These are phyloP conservation scores for Microplitis deprimator DNA, from an alignment of 2,888 invertebrate genomes.

Conservation along the genomic window DNA sequence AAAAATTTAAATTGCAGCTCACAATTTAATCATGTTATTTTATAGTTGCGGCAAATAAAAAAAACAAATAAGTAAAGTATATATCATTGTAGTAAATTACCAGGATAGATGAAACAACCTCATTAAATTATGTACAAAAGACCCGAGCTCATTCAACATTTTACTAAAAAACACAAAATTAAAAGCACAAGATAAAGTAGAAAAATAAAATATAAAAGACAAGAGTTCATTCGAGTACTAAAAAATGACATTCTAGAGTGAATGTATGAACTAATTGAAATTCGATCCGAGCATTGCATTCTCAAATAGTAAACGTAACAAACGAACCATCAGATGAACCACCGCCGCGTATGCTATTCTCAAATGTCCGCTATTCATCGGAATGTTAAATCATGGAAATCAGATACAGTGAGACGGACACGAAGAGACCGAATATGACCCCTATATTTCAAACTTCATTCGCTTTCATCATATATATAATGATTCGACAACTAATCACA, in stretches of 20 bases:
- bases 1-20: not conserved
- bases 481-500: not conserved
- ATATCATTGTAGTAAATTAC: not conserved
- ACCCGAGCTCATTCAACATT: not conserved
- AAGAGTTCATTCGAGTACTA: not conserved
- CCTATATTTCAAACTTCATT: constrained; percentile 15
- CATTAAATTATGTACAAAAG: not conserved
- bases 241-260: not conserved
- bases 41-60: not conserved
- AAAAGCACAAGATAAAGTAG: not conserved
- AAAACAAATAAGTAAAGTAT: not conserved
- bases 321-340: constrained; percentile 18
- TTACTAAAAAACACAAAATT: not conserved
- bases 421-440: not conserved
- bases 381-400: constrained; percentile 26
- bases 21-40: not conserved
- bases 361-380: constrained; percentile 23
- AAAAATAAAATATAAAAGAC: not conserved
- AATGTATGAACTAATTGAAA: constrained; percentile 19
- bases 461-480: not conserved
- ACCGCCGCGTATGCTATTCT: not conserved
- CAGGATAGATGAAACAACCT: not conserved
- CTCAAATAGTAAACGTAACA: not conserved
- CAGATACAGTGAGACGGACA: not conserved
- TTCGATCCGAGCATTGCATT: constrained; percentile 8